phyloP scores from a whole-genome alignment of 2,113 vertebrate genomes.

The Hydropotes inermis region DNA sequence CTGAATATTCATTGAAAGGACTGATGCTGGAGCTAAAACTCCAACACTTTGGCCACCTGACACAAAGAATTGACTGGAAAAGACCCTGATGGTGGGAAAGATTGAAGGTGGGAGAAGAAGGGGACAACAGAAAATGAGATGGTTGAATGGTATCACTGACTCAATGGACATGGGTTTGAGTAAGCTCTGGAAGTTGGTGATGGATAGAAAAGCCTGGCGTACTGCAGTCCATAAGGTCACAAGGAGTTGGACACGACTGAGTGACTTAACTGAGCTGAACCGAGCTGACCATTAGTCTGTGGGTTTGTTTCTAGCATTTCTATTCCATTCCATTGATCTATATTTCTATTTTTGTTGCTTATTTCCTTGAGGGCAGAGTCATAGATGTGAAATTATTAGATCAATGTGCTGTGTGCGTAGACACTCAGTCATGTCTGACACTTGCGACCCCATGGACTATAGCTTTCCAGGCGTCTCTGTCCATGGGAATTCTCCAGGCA shows the following conservation, averaged over 20 bases:
- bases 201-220: background rate
- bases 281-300: background rate
- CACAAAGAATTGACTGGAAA: background rate
- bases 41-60: background rate
- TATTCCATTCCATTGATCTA: background rate
- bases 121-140: background rate
- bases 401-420: background rate
- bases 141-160: background rate
- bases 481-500: background rate
- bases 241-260: background rate
- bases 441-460: background rate
- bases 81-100: background rate
- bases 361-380: background rate
- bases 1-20: background rate
- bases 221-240: background rate
- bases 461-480: background rate
- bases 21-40: background rate
- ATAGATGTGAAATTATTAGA: background rate
- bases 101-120: background rate
- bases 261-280: background rate
- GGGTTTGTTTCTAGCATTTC: background rate
- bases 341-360: background rate
- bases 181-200: background rate
- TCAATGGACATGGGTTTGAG: background rate
- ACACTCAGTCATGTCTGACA: background rate